These are phyloP conservation scores for Lingula anatina DNA, from an alignment of 2,888 invertebrate species.

Conservation along the genomic window DNA sequence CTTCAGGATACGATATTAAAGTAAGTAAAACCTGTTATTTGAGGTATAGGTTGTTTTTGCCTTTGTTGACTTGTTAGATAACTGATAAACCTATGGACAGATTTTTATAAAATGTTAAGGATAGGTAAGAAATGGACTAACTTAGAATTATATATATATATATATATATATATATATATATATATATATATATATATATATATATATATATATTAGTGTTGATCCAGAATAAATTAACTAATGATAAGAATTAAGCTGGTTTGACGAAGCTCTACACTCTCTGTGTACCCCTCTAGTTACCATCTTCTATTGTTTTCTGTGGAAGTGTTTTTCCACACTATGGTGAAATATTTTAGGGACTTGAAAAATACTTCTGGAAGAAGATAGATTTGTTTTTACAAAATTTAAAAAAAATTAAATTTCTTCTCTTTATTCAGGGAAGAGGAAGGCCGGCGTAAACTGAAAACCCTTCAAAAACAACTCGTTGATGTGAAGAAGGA, in stretches of 20 bases:
- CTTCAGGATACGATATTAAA: conserved; percentile 45
- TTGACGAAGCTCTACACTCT: too few species aligned
- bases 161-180: conserved; percentile 2
- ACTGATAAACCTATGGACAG: not conserved
- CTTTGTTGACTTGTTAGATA: not conserved
- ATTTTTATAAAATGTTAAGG: not conserved
- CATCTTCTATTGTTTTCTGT: too few species aligned
- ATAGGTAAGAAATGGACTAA: not conserved
- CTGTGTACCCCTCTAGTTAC: too few species aligned
- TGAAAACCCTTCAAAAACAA: conserved; percentile 38
- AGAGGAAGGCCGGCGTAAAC: conserved; percentile 44
- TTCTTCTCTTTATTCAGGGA: too few species aligned
- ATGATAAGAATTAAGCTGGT: too few species aligned
- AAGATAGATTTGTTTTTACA: too few species aligned
- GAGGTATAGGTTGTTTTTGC: too few species aligned
- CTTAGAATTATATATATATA: not conserved
- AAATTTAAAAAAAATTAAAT: too few species aligned
- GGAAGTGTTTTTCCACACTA: too few species aligned
- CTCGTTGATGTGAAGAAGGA: conserved; percentile 44
- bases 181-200: conserved; percentile 3
- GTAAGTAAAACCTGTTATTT: too few species aligned
- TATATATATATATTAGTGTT: not conserved
- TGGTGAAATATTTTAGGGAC: too few species aligned
- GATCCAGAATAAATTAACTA: not conserved
- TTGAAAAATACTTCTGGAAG: too few species aligned